These are phyloP conservation scores for Bombycilla garrulus DNA, from an alignment of 2,113 vertebrate genomes.

Conservation along the genomic window DNA sequence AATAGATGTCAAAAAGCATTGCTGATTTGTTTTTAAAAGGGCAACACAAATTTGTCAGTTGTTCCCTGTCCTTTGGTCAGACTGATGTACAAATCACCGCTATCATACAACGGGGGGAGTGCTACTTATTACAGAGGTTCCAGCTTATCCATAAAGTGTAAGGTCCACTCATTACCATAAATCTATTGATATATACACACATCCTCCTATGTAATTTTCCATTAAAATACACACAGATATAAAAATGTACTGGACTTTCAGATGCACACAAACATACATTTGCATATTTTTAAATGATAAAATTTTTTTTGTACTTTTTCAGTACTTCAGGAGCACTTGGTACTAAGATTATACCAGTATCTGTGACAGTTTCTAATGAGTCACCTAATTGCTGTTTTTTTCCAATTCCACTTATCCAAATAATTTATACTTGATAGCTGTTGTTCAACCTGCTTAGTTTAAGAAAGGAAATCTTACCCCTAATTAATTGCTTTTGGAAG, in stretches of 20 bases:
- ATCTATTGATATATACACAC: neutral
- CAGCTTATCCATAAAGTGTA: neutral
- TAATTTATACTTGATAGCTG: neutral
- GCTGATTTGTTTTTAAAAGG: neutral
- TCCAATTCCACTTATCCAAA: neutral
- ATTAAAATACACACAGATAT: neutral
- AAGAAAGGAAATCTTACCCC: neutral
- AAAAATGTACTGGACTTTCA: neutral
- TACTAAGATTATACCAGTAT: neutral
- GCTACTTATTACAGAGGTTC: neutral
- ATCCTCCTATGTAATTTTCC: neutral
- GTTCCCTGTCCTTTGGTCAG: neutral
- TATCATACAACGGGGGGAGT: neutral
- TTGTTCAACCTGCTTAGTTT: neutral
- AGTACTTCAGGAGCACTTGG: neutral
- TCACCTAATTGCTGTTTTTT: neutral
- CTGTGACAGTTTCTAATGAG: neutral
- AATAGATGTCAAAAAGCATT: conserved; percentile 21
- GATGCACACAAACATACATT: neutral
- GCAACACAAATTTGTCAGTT: neutral
- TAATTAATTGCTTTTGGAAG: neutral
- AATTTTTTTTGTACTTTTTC: neutral
- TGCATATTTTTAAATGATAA: neutral
- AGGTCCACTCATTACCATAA: neutral
- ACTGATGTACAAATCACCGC: neutral